phyloP scores from a whole-genome alignment of 1,140 invertebrate species.

The Heliconius congener region DNA sequence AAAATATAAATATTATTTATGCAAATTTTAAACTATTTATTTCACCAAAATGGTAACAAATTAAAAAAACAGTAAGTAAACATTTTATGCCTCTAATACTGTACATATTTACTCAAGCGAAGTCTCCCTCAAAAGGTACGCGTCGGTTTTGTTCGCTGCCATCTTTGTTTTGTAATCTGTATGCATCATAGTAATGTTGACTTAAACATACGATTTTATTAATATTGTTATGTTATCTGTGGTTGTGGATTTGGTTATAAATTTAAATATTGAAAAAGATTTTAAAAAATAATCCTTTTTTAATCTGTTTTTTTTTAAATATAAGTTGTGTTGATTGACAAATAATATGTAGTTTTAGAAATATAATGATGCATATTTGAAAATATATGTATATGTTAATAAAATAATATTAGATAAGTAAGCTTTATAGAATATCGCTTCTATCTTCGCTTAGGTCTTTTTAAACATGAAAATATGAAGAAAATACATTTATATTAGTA shows the following conservation, averaged over 20 bases:
- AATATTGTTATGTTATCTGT: constrained; percentile 10
- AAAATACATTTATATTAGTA: no score
- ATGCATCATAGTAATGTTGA: constrained; percentile 22
- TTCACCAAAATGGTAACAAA: neutral
- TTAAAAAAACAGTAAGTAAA: constrained; percentile 2
- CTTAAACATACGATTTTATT: neutral
- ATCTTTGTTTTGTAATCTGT: constrained; percentile 31
- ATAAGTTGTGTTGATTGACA: no score
- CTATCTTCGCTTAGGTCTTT: no score
- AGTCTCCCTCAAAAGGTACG: constrained; percentile 27
- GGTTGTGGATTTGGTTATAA: neutral
- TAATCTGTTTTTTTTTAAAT: no score
- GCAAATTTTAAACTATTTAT: neutral
- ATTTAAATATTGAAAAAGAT: neutral
- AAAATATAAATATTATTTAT: neutral
- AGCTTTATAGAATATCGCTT: no score
- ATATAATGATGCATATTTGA: no score
- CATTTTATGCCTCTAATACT: constrained; percentile 10
- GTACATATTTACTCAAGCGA: constrained; percentile 25
- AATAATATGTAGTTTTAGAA: no score
- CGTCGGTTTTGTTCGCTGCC: constrained; percentile 22
- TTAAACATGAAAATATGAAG: no score
- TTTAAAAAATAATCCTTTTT: neutral
- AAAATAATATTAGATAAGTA: no score
- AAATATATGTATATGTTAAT: no score